Conservation (phyloP, 92 coral and sea anemone genomes). For the Zoanthus gigantus region DNA sequence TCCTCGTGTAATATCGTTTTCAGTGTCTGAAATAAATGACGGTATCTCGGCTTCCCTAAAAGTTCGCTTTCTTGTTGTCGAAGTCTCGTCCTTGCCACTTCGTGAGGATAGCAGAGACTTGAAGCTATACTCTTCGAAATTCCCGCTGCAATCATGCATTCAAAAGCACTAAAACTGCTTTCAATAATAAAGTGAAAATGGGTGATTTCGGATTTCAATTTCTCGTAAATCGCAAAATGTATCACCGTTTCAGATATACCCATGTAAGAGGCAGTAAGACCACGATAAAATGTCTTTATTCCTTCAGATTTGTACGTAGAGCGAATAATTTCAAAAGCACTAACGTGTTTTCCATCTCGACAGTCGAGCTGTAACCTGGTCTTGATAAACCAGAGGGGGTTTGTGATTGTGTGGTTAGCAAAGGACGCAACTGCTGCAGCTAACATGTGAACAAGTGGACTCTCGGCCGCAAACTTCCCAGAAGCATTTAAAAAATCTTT, state of each 20-base stretch:
- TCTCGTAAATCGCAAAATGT: conserved; percentile 93
- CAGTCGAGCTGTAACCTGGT: conserved; percentile 91
- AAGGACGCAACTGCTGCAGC: conserved; percentile 93
- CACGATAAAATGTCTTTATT: conserved; percentile 90
- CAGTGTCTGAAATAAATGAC: conserved; percentile 78
- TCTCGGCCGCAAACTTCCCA: conserved; percentile 70
- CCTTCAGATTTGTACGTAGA: conserved; percentile 88
- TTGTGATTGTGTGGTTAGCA: conserved; percentile 87
- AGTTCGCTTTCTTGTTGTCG: conserved; percentile 92
- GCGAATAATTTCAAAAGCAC: conserved; percentile 71
- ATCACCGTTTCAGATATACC: conserved; percentile 94
- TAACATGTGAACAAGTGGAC: conserved; percentile 78
- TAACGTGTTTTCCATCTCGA: conserved; percentile 64
- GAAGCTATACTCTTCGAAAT: conserved; percentile 91
- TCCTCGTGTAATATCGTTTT: conserved; percentile 83
- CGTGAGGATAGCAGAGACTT: conserved; percentile 92
- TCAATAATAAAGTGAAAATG: conserved; percentile 56
- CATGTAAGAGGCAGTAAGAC: conserved; percentile 93
- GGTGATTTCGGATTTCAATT: conserved; percentile 66
- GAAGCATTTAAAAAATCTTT: conserved; percentile 77
- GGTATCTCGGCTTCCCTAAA: conserved; percentile 77
- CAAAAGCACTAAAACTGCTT: conserved; percentile 69
- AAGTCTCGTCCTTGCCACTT: conserved; percentile 92
- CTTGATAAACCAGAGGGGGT: conserved; percentile 94
- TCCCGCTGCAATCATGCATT: conserved; percentile 92